Evolutionary conservation across 2,888 invertebrate genomes (phyloP), one percentile per base, ranked within the genome.

Genomic region (Chalcosyrphus nemorum): DNA sequence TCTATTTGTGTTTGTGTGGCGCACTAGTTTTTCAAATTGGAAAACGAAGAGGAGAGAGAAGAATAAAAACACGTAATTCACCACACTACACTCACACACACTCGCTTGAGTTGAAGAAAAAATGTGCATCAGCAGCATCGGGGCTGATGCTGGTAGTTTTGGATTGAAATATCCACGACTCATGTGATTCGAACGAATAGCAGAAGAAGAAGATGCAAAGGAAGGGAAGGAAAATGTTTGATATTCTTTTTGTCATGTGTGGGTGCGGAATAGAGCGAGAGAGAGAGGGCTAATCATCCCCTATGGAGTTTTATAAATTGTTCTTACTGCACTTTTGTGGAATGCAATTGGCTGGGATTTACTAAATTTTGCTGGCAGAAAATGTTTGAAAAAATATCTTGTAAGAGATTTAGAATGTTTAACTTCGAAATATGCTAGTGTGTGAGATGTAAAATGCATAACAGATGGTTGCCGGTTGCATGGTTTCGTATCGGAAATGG

Each of bases 271-370:
- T 6, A n/a, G 27, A 4, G 41, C 13, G 9, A 9, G 50, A 29
- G 3, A 11, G 29, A 3, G 19, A 29, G 15, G 15, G 21, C 17
- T 27, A 52, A 66, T 66, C 66, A 66, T 66, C 66, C 66, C 66
- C 66, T 38, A 35, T n/a, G 41, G 50, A 21, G 63, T 63, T 35
- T n/a, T 9, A 11, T 7, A 21, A 19, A n/a, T 19, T 35, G 21
- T 21, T 38, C 13, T 21, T 21, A 13, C 13, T 63, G 32, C 29
- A 17, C 32, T 29, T n/a, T 29, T 29, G 29, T 52, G 29, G 52
- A 52, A 52, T 54, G 54, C 54, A 3, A 32, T 17, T 19, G 29
- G 43, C 13, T 15, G 59, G 2, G 19, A 2, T 21, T 56, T 11
- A n/a, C 32, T 19, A 32, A 56, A 6, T 35, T 43, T 59, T 29